Evolutionary conservation across 2,888 invertebrate genomes (phyloP).

Genomic region (Pinctada fucata): DNA sequence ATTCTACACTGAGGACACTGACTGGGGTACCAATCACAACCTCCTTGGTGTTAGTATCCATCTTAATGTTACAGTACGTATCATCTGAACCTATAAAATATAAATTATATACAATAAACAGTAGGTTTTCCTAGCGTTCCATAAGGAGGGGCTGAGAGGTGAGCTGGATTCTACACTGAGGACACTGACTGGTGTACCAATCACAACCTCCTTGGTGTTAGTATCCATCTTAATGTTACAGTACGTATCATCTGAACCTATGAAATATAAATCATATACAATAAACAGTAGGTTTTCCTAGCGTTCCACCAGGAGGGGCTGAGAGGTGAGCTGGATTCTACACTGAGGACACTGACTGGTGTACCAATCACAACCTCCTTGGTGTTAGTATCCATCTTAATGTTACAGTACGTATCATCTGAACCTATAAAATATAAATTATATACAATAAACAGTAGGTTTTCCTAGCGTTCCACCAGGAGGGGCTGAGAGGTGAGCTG

Average conservation of each 20-base stretch:
- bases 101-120: neutral
- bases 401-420: slow-evolving; percentile 68
- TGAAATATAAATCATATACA: neutral
- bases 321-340: slow-evolving; percentile 20
- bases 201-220: slow-evolving; percentile 68
- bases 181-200: slow-evolving; percentile 70
- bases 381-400: slow-evolving; percentile 68
- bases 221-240: slow-evolving; percentile 71
- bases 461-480: slow-evolving; percentile 39
- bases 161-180: slow-evolving; percentile 27
- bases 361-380: slow-evolving; percentile 73
- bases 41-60: slow-evolving; percentile 67
- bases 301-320: slow-evolving; percentile 33
- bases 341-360: slow-evolving; percentile 58
- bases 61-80: slow-evolving; percentile 69
- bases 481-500: slow-evolving; percentile 23
- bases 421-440: neutral
- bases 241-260: slow-evolving; percentile 60
- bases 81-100: slow-evolving; percentile 54
- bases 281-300: slow-evolving; percentile 41
- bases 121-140: slow-evolving; percentile 42
- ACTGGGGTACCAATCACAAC: slow-evolving; percentile 73
- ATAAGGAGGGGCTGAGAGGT: slow-evolving; percentile 29
- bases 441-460: slow-evolving; percentile 31
- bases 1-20: slow-evolving; percentile 40